phyloP scores from a whole-genome alignment of 2,888 invertebrate species.

The Gibbula magus region DNA sequence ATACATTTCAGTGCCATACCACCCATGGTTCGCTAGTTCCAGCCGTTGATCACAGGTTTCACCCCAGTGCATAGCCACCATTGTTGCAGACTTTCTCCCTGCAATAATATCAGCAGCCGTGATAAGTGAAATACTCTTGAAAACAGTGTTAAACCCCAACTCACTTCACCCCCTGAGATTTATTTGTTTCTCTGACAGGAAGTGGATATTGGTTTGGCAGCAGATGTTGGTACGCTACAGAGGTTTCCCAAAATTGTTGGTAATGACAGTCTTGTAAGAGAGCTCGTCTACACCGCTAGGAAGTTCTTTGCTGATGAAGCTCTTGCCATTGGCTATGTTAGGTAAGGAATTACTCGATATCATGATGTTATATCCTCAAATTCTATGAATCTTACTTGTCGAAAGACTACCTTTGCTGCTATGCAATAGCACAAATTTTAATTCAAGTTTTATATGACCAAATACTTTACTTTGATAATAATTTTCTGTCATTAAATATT shows the following conservation, averaged over 20 bases:
- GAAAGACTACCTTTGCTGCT: too few relatives aligned
- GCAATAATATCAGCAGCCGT: too few relatives aligned
- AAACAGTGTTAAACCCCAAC: too few relatives aligned
- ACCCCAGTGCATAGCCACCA: too few relatives aligned
- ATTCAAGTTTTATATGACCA: too few relatives aligned
- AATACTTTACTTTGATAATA: too few relatives aligned
- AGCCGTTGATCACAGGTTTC: too few relatives aligned
- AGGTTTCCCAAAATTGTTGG: conserved; percentile 93
- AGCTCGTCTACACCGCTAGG: conserved; percentile 90
- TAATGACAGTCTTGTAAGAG: conserved; percentile 89
- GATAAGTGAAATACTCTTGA: neutral
- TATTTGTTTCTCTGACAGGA: conserved; percentile 62
- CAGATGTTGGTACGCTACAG: conserved; percentile 96
- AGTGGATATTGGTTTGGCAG: conserved; percentile 86
- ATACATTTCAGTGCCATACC: neutral
- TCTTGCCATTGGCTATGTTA: conserved; percentile 87
- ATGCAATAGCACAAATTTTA: too few relatives aligned
- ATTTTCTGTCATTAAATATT: too few relatives aligned
- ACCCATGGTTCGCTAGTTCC: too few relatives aligned
- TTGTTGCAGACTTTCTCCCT: neutral
- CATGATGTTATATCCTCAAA: too few relatives aligned
- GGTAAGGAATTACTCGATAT: conserved; percentile 74
- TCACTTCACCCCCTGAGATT: neutral
- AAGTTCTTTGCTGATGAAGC: conserved; percentile 89
- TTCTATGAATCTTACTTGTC: too few relatives aligned